Conservation (phyloP, 2,888 invertebrate genomes). For the Cheilosia pagana region DNA sequence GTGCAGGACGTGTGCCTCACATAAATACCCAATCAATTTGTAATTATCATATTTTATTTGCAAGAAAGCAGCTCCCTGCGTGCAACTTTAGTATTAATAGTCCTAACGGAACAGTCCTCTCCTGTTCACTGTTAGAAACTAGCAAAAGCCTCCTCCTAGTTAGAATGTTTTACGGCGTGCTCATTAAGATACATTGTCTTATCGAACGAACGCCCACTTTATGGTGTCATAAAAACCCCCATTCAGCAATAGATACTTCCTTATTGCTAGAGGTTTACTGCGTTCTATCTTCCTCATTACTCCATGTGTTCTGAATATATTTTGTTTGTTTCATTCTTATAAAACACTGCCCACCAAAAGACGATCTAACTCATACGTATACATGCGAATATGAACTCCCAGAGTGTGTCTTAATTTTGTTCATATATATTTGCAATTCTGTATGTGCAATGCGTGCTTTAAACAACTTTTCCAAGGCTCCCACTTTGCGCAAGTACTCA, state of each 20-base stretch:
- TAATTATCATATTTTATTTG: too few species aligned
- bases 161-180: not conserved
- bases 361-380: slow-evolving; percentile 17
- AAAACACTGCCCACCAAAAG: slow-evolving; percentile 14
- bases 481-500: slow-evolving; percentile 30
- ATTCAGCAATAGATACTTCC: slow-evolving; percentile 10
- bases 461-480: slow-evolving; percentile 58
- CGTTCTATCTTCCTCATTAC: slow-evolving; percentile 28
- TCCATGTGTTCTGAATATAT: slow-evolving; percentile 14
- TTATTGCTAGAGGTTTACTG: slow-evolving; percentile 7
- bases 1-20: too few species aligned
- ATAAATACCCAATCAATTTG: too few species aligned
- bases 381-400: not conserved
- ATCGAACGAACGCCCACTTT: slow-evolving; percentile 16
- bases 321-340: not conserved
- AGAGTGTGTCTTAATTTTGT: not conserved
- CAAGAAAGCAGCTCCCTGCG: too few species aligned
- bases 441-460: slow-evolving; percentile 36
- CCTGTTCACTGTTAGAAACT: too few species aligned
- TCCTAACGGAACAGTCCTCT: too few species aligned
- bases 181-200: slow-evolving; percentile 4
- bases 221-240: slow-evolving; percentile 16
- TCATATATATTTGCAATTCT: slow-evolving; percentile 22
- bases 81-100: too few species aligned
- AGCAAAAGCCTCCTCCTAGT: too few species aligned